Percentiles rank a stretch among this genome's conserved stretches.
phyloP scores from a whole-genome alignment of 2,113 vertebrate genomes.

The Amia ocellicauda region DNA sequence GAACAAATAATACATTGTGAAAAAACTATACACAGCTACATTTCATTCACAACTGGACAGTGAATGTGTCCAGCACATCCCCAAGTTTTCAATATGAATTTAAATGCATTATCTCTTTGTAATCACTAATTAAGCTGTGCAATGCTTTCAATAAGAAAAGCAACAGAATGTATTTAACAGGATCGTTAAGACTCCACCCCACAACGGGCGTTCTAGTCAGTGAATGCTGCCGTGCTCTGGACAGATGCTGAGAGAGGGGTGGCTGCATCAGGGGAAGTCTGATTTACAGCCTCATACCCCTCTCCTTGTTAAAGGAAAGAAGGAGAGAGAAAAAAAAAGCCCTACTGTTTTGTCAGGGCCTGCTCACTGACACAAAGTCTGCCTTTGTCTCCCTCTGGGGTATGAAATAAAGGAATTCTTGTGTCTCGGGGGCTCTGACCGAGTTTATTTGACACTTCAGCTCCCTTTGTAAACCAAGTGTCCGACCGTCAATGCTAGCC shows the following conservation, averaged over 20 bases:
- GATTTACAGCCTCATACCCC: slow-evolving; percentile 44
- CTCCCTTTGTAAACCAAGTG: slow-evolving; percentile 86
- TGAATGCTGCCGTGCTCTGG: slow-evolving; percentile 27
- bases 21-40: too few relatives aligned
- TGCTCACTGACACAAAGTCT: slow-evolving; percentile 77
- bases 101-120: too few relatives aligned
- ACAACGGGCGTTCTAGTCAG: too few relatives aligned
- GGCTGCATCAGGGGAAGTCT: slow-evolving; percentile 28
- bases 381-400: slow-evolving; percentile 78
- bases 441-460: slow-evolving; percentile 92
- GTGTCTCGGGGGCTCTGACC: slow-evolving; percentile 72
- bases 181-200: too few relatives aligned
- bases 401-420: slow-evolving; percentile 86
- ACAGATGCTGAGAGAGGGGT: slow-evolving; percentile 34
- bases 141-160: too few relatives aligned
- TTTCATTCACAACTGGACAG: too few relatives aligned
- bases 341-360: slow-evolving; percentile 69
- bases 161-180: too few relatives aligned
- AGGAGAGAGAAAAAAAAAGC: slow-evolving; percentile 43
- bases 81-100: too few relatives aligned
- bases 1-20: too few relatives aligned
- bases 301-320: slow-evolving; percentile 40
- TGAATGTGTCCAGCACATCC: too few relatives aligned
- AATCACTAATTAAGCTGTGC: too few relatives aligned
- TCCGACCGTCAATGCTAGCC: slow-evolving; percentile 85